Evolutionary conservation across 2,113 vertebrate species (phyloP).

Genomic region (Equus quagga): DNA sequence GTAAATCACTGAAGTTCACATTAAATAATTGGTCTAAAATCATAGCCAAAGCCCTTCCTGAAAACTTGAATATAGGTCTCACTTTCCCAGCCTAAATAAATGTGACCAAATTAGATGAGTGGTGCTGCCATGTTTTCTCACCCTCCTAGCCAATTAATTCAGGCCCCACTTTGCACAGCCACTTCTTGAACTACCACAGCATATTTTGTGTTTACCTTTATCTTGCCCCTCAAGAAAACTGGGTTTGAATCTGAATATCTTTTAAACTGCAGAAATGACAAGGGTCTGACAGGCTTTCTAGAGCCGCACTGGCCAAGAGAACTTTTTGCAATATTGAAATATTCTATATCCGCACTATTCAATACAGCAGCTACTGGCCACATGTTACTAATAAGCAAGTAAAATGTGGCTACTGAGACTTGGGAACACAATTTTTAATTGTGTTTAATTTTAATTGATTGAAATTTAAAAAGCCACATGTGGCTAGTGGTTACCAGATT

Average conservation of each 20-base stretch:
- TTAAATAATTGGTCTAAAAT: constrained; percentile 27
- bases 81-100: background rate
- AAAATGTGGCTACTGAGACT: background rate
- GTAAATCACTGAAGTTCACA: background rate
- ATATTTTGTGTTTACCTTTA: background rate
- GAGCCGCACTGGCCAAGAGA: background rate
- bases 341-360: background rate
- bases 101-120: background rate
- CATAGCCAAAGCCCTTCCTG: background rate
- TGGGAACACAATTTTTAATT: background rate
- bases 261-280: background rate
- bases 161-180: background rate
- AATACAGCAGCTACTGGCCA: background rate
- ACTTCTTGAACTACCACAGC: background rate
- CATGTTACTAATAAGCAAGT: background rate
- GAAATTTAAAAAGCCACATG: background rate
- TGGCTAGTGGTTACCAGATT: background rate
- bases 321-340: background rate
- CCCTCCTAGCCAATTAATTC: background rate
- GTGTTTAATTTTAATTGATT: background rate
- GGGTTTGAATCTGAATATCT: constrained; percentile 1
- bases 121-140: background rate
- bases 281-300: background rate
- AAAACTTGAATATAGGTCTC: background rate
- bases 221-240: background rate